Evolutionary conservation across 1,140 invertebrate species (phyloP).

Genomic region (Drosophila ficusphila): DNA sequence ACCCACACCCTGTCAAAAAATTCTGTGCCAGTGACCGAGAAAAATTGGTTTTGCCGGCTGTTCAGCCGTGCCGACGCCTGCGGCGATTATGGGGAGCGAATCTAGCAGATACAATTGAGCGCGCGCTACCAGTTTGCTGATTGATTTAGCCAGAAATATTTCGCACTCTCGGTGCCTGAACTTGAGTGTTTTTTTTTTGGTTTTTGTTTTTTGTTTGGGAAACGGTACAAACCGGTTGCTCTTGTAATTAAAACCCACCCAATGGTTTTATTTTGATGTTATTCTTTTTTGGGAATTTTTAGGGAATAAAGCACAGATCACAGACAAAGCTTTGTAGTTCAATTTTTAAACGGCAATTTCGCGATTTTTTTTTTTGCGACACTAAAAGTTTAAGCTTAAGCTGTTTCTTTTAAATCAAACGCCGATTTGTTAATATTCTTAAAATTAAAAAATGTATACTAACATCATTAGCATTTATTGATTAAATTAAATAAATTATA

Average conservation of each 20-base stretch:
- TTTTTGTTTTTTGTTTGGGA: background rate
- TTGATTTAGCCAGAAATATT: constrained; percentile 56
- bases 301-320: constrained; percentile 1
- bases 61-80: constrained; percentile 41
- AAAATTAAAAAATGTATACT: too few species aligned
- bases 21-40: constrained; percentile 78
- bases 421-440: too few species aligned
- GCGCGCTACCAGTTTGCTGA: constrained; percentile 52
- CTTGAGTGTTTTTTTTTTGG: constrained; percentile 26
- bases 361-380: background rate
- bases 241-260: constrained; percentile 55
- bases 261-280: constrained; percentile 31
- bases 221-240: constrained; percentile 71
- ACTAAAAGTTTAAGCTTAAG: too few species aligned
- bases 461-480: too few species aligned
- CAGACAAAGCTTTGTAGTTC: constrained; percentile 18
- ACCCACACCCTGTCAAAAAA: constrained; percentile 68
- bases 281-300: background rate
- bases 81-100: constrained; percentile 27
- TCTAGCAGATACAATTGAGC: constrained; percentile 56
- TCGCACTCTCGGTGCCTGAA: constrained; percentile 39
- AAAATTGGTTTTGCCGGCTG: constrained; percentile 55
- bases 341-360: constrained; percentile 7
- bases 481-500: too few species aligned
- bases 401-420: too few species aligned